Evolutionary conservation across 2,888 invertebrate genomes (phyloP), one percentile per base, ranked within the genome.

Genomic region (Rhopalosiphum nymphaeae): DNA sequence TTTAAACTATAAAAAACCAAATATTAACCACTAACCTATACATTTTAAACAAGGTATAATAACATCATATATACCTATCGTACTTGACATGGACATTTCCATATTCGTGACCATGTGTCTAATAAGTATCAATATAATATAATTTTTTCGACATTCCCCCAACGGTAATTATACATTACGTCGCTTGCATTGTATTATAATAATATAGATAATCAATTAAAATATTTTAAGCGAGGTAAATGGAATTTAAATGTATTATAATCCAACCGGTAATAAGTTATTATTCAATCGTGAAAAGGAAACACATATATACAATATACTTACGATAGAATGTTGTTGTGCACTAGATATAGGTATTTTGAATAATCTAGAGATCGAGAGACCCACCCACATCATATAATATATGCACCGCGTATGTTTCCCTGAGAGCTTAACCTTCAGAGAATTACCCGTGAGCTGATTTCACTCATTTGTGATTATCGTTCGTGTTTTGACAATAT

Each of bases 351-450:
- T 53, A 49, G 13, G 44, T 85, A 36, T 78, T 78, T 91, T 85
- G 26, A n/a, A 85, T 57, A 91, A 86, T 91, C 36, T 57, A 36
- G 57, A 61, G 36, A 91, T 61, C 86, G 25, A 57, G 44, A 25
- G 57, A 91, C 91, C 85, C 86, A 36, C 91, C 91, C 46, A 49
- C 46, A 67, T 67, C 16, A 78, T 7, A 78, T 67, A 78, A 78
- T 36, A 21, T 78, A 36, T 78, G 78, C 78, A 36, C 5, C 36
- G 11, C 29, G 53, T 36, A 21, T 36, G 53, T n/a, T 78, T 78
- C 36, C 10, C n/a, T 16, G 87, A 87, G 1, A 9, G n/a, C 26
- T 13, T 16, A 25, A 86, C 86, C 29, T 88, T 49, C 53, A 25
- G 9, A 53, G 11, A 44, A 85, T 85, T 85, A 85, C 44, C 25